Evolutionary conservation across 2,797 vertebrate genomes (phyloP).

Genomic region (Melanotaenia maccullochi): DNA sequence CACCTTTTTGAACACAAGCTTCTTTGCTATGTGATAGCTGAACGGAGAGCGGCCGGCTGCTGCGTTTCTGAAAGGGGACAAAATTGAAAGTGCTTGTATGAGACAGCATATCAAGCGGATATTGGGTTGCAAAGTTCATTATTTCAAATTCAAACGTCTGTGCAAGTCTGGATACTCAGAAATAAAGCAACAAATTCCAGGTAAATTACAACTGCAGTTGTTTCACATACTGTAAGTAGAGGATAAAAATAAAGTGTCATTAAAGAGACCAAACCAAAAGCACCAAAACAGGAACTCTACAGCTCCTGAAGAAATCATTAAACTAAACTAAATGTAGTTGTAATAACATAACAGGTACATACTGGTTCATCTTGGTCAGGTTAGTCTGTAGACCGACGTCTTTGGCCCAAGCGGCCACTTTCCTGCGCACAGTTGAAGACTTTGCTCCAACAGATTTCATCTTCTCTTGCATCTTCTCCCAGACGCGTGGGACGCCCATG

Average conservation of each 20-base stretch:
- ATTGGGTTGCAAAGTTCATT: background rate
- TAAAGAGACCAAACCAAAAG: background rate
- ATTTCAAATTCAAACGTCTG: background rate
- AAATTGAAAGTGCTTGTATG: background rate
- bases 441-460: conserved; percentile 86
- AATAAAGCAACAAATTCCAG: background rate
- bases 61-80: conserved; percentile 52
- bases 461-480: conserved; percentile 97
- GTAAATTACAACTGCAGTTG: background rate
- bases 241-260: too few species aligned
- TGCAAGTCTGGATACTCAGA: background rate
- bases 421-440: conserved; percentile 84
- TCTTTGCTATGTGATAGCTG: conserved; percentile 88
- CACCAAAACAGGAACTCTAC: background rate
- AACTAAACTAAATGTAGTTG: background rate
- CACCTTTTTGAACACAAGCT: conserved; percentile 90
- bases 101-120: background rate
- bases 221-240: background rate
- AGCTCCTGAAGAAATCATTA: background rate
- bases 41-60: conserved; percentile 62
- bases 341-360: conserved; percentile 23
- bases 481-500: conserved; percentile 93
- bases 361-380: conserved; percentile 88
- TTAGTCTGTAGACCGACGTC: conserved; percentile 87
- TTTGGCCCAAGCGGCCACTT: conserved; percentile 91